Base-by-base conservation (phyloP, 2,113 vertebrate species). In the Benitochromis conjunctus region DNA sequence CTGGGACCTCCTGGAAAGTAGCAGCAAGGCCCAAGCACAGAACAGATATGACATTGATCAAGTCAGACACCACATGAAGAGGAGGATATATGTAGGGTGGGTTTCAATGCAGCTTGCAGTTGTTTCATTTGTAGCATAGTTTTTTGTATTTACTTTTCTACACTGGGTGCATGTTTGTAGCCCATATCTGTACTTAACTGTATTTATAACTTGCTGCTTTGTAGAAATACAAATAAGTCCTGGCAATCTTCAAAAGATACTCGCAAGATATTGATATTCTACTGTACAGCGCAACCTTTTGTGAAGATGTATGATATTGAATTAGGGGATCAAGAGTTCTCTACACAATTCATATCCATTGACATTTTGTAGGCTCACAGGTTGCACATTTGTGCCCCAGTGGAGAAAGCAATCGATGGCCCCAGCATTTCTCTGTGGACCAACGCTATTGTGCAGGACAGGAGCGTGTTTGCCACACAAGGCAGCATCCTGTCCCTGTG, bases 321-420 rank as follows among this genome's bases (percentile, higher is more conserved):
- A 92, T 93, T 81, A 91, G 41, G 16, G 87, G 89, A 92, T 92
- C 89, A 87, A 77, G 86, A 92, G 86, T 90, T 91, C 86, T 88
- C 83, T 82, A 66, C 53, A 87, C 86, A 80, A 84, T 84, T 94
- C 91, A 86, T 94, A 90, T 92, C 90, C 88, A 88, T 36, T 88
- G 93, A 92, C 92, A 93, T 92, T 93, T 91, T 34, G 34, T 86
- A 69, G 78, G 88, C 85, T 91, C 79, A 55, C n/a, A 2, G 86
- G 84, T 87, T 87, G 89, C 84, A 79, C 84, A 77, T 38, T 76
- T 51, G 83, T 82, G 83, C 77, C 85, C 79, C 86, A 3, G 83
- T 24, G 58, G 86, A 86, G 78, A 83, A 87, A 90, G 58, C 91
- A 87, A 90, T 92, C 83, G 80, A 93, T 90, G 91, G 57, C 78